Percentiles rank a stretch among this genome's conserved stretches.
phyloP scores from a whole-genome alignment of 1,140 invertebrate genomes.

The Gryon sp. region DNA sequence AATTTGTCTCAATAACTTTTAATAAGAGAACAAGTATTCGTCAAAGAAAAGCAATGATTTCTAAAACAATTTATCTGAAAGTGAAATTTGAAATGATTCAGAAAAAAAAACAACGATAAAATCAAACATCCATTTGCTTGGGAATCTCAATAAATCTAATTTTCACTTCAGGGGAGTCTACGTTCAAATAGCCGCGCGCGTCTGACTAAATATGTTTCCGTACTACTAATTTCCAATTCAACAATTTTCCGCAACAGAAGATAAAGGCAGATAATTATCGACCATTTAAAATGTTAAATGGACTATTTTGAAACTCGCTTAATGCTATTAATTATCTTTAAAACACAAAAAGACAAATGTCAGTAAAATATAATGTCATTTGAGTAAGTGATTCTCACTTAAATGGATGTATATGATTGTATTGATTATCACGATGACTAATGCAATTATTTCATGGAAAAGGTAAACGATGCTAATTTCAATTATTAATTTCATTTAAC shows the following conservation, averaged over 20 bases:
- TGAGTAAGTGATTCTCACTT: too few relatives aligned
- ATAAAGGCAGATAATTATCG: not conserved
- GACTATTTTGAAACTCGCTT: slow-evolving; percentile 9
- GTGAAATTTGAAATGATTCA: too few relatives aligned
- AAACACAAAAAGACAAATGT: not conserved
- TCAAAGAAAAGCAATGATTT: too few relatives aligned
- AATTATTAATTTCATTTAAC: slow-evolving; percentile 68
- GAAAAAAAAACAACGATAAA: too few relatives aligned
- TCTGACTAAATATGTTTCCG: slow-evolving; percentile 18
- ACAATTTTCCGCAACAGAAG: not conserved
- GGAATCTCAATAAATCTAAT: too few relatives aligned
- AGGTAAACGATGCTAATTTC: not conserved
- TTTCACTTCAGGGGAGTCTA: too few relatives aligned
- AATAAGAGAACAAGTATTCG: too few relatives aligned
- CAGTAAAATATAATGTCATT: not conserved
- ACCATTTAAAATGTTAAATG: slow-evolving; percentile 1
- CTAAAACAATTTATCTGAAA: too few relatives aligned
- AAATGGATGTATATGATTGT: not conserved
- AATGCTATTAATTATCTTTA: slow-evolving; percentile 47
- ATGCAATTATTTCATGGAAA: not conserved
- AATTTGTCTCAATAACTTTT: too few relatives aligned
- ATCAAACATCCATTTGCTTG: too few relatives aligned
- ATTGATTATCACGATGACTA: not conserved
- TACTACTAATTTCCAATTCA: slow-evolving; percentile 29
- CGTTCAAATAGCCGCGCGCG: not conserved